phyloP scores from a whole-genome alignment of 2,113 vertebrate genomes.

The Seriola aureovittata region DNA sequence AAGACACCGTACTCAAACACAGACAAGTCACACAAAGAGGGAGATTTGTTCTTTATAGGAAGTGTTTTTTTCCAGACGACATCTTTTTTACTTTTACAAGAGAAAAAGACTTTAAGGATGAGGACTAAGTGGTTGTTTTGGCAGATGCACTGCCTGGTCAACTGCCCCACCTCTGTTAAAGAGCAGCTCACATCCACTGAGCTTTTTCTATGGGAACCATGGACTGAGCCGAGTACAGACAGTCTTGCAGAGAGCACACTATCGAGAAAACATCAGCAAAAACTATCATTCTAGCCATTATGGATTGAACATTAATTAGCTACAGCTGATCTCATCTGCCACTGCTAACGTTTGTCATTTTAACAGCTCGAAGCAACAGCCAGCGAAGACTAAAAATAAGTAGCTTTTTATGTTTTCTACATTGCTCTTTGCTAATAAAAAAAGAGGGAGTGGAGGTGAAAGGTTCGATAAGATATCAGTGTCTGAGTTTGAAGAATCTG shows the following conservation, averaged over 20 bases:
- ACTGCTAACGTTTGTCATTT: neutral
- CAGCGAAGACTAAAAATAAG: too few species aligned
- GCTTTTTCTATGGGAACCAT: neutral
- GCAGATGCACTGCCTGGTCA: neutral
- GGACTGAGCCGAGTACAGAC: neutral
- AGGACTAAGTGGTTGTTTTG: neutral
- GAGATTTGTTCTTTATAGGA: constrained; percentile 4
- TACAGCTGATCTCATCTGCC: neutral
- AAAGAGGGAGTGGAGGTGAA: too few species aligned
- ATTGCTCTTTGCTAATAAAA: too few species aligned
- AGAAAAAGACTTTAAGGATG: neutral
- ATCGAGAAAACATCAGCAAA: neutral
- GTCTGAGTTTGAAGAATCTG: too few species aligned
- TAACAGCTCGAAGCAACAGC: neutral
- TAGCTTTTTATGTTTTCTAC: too few species aligned
- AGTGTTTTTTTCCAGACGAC: neutral
- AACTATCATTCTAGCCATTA: neutral
- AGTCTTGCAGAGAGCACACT: neutral
- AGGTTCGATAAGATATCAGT: too few species aligned
- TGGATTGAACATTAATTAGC: neutral
- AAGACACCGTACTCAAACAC: neutral
- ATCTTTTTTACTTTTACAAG: neutral
- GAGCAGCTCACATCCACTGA: neutral
- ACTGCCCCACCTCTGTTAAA: neutral
- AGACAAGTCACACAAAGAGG: neutral